These are phyloP conservation scores for Schizotus pectinicornis DNA, from an alignment of 2,888 invertebrate genomes.

Conservation along the genomic window DNA sequence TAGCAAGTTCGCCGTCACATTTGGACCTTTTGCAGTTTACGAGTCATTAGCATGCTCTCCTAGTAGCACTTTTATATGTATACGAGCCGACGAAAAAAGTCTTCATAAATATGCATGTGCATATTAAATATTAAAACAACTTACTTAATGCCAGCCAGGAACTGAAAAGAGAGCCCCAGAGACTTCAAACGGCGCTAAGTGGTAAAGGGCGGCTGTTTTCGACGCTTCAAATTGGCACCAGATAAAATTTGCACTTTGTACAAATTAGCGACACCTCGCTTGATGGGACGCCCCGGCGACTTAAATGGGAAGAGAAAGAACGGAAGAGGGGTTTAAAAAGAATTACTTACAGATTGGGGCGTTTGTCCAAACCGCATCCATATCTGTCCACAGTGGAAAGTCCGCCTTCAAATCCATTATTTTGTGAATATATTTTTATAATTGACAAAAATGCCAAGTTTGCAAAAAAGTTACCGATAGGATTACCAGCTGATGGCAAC, in stretches of 20 bases:
- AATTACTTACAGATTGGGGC: no score
- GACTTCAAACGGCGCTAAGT: slow-evolving; percentile 57
- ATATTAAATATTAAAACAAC: slow-evolving; percentile 56
- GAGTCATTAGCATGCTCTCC: slow-evolving; percentile 24
- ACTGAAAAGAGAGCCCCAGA: slow-evolving; percentile 42
- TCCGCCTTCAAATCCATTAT: no score
- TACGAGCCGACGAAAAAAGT: slow-evolving; percentile 36
- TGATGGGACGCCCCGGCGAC: slow-evolving; percentile 31
- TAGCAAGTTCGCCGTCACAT: slow-evolving; percentile 18
- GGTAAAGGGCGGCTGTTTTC: slow-evolving; percentile 49
- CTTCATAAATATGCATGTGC: slow-evolving; percentile 54
- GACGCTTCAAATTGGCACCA: slow-evolving; percentile 47
- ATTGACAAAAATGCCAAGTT: no score
- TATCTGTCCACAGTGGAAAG: no score
- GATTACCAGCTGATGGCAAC: no score
- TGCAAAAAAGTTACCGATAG: no score
- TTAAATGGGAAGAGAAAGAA: neutral
- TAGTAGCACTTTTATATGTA: slow-evolving; percentile 21
- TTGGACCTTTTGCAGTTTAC: slow-evolving; percentile 20
- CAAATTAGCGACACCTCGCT: slow-evolving; percentile 54
- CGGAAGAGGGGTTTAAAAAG: no score
- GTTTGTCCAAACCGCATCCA: no score
- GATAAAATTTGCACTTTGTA: slow-evolving; percentile 55
- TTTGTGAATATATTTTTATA: no score
- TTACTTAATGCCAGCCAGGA: slow-evolving; percentile 37